A percentile compares a stretch with the other conserved stretches of the same genome.
Conservation (phyloP, 2,888 invertebrate species). For the Chloromyia formosa region DNA sequence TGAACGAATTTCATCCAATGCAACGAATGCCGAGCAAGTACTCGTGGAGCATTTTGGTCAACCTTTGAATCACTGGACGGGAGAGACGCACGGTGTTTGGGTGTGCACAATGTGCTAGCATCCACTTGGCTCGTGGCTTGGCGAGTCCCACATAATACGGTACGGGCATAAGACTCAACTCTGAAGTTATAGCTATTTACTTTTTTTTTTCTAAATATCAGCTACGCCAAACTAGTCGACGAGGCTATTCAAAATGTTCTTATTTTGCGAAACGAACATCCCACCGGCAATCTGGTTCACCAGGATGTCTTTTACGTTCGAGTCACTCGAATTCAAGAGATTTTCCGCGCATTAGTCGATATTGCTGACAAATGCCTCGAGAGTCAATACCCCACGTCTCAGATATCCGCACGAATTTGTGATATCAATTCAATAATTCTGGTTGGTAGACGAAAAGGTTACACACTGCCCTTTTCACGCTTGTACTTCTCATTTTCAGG, state of each 20-base stretch:
- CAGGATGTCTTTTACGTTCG: constrained; percentile 81
- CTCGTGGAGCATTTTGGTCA: no score
- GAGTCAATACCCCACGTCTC: constrained; percentile 68
- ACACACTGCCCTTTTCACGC: constrained; percentile 28
- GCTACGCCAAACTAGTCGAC: constrained; percentile 64
- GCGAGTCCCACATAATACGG: no score
- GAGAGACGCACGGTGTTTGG: no score
- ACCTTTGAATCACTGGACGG: no score
- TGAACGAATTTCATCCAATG: no score
- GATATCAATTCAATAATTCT: constrained; percentile 70
- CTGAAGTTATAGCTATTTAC: neutral
- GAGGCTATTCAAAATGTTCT: constrained; percentile 69
- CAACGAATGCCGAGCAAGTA: no score
- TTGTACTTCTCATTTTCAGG: constrained; percentile 59
- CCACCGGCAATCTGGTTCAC: constrained; percentile 68
- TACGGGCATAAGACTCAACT: neutral
- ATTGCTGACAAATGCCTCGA: constrained; percentile 70
- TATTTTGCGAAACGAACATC: constrained; percentile 62
- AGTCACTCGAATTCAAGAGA: constrained; percentile 72
- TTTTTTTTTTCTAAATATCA: constrained; percentile 4
- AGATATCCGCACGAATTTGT: constrained; percentile 67
- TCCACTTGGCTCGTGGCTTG: no score
- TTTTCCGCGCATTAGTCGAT: constrained; percentile 71
- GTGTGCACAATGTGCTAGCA: no score
- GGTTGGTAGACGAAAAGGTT: constrained; percentile 55